Evolutionary conservation across 2,888 invertebrate species (phyloP), one percentile per base, ranked within the genome.

Genomic region (Alentia gelatinosa): DNA sequence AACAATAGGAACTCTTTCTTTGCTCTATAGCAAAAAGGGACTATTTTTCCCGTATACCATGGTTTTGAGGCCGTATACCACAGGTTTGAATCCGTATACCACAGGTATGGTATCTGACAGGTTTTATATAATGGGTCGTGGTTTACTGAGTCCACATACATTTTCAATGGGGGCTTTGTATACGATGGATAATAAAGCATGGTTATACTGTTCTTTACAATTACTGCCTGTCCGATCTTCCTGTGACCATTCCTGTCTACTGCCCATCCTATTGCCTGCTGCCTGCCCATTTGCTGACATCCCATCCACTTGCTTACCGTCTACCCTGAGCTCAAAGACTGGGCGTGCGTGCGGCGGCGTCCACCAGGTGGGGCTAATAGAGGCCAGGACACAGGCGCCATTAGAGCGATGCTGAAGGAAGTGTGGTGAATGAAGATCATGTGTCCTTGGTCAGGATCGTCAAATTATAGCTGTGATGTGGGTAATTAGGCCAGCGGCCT

Each of bases 381-480:
- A 39, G 23, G 39, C 79, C 79, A 15, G 37, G 23, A 39, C 79
- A 39, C 79, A 79, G 35, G 79, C 79, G 79, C 79, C 79, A 37
- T 79, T 79, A 79, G 79, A 39, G 23, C 37, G 79, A 39, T 12
- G 79, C 79, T 15, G 79, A n/a, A 79, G 79, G 79, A 79, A 79
- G 79, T 79, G 37, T 35, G 79, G n/a, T 79, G 79, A 79, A 79
- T 79, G 79, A 79, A 79, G 79, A 79, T 39, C 37, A 39, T 79
- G 79, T 79, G 79, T 39, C 79, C 39, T 79, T 79, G 79, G 79
- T 35, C 79, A 26, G 79, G 79, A 79, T 79, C 79, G 79, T 35
- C 79, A 37, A 79, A 79, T 79, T 79, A 79, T 12, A 79, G 79
- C 79, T 39, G 79, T 79, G 79, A 79, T 79, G 79, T 79, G 37